Conservation (phyloP, 2,113 vertebrate genomes). For the Gallinago paraguaiae region DNA sequence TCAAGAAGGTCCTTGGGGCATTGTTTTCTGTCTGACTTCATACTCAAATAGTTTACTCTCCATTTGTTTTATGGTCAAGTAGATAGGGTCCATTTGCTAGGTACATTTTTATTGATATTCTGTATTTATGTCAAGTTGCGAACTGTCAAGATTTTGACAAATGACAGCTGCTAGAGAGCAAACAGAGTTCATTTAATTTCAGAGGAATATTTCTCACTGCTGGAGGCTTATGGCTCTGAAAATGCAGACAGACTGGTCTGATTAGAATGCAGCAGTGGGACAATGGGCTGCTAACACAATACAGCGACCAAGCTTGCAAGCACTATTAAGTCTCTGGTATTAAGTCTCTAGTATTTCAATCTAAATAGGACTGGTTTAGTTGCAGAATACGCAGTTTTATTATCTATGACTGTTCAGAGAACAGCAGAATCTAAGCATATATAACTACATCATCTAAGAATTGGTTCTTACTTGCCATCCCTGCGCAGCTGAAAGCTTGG, state of each 20-base stretch:
- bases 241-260: constrained; percentile 54
- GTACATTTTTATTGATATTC: constrained; percentile 33
- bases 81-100: constrained; percentile 19
- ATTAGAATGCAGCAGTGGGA: constrained; percentile 33
- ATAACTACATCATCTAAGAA: background rate
- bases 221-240: constrained; percentile 14
- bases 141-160: constrained; percentile 29
- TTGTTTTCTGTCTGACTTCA: background rate
- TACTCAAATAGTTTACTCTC: background rate
- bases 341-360: background rate
- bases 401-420: background rate
- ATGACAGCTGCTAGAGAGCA: constrained; percentile 18
- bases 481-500: background rate
- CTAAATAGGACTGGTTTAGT: background rate
- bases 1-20: background rate
- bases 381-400: constrained; percentile 15
- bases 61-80: constrained; percentile 37
- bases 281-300: constrained; percentile 12
- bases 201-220: constrained; percentile 38
- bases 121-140: constrained; percentile 30
- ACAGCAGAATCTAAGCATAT: background rate
- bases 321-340: background rate
- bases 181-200: constrained; percentile 42
- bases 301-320: constrained; percentile 4
- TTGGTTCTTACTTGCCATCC: background rate